phyloP scores from a whole-genome alignment of 2,113 vertebrate species.

The Archocentrus centrarchus region DNA sequence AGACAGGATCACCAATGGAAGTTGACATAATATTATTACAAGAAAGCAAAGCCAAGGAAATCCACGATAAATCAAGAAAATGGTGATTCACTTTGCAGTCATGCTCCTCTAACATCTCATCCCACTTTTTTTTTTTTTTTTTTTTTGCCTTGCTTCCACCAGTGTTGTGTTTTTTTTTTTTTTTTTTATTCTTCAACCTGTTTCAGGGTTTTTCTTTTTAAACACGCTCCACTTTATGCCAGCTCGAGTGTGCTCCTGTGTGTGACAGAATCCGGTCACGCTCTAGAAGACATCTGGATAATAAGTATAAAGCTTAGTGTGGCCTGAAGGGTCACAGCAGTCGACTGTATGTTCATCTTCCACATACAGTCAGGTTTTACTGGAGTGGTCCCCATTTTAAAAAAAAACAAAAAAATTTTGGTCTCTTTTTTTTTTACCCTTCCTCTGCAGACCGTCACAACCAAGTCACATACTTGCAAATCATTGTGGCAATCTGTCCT shows the following conservation, averaged over 20 bases:
- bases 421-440: no score
- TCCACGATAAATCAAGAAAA: not conserved
- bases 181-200: not conserved
- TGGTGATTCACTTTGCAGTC: not conserved
- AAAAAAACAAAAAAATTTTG: not conserved
- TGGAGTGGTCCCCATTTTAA: not conserved
- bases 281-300: constrained; percentile 44
- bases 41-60: not conserved
- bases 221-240: not conserved
- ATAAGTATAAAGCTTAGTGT: constrained; percentile 48
- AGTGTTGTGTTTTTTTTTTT: not conserved
- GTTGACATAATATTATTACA: constrained; percentile 29
- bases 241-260: not conserved
- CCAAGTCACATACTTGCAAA: not conserved
- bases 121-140: no score
- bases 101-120: not conserved
- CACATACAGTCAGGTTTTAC: not conserved
- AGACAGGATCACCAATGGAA: not conserved
- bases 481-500: not conserved
- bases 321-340: constrained; percentile 26
- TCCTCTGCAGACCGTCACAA: not conserved
- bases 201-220: not conserved
- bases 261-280: constrained; percentile 2
- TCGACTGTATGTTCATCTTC: not conserved
- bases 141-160: no score